These are phyloP conservation scores for Coregonus suidteri DNA, from an alignment of 2,797 vertebrate species.

Conservation along the genomic window DNA sequence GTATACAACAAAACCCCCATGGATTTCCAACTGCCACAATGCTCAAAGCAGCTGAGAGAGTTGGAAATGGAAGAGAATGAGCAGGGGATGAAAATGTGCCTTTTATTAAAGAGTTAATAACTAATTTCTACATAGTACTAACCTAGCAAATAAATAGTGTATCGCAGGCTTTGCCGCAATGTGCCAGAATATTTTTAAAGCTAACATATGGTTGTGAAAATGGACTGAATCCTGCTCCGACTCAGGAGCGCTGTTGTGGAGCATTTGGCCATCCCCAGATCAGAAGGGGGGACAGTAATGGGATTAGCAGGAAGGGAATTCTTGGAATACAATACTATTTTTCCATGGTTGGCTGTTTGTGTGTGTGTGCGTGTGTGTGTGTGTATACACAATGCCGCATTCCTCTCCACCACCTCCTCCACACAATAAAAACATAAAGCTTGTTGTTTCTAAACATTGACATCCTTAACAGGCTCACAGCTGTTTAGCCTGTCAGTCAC, in stretches of 20 bases:
- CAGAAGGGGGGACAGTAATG: conserved; percentile 39
- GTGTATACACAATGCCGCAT: conserved; percentile 51
- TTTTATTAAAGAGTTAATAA: conserved; percentile 70
- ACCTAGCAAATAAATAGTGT: conserved; percentile 64
- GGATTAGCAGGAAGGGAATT: conserved; percentile 35
- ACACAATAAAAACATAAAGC: conserved; percentile 64
- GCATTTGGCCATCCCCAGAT: conserved; percentile 5
- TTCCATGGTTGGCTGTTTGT: conserved; percentile 44
- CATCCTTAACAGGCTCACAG: conserved; percentile 68
- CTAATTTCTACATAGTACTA: conserved; percentile 61
- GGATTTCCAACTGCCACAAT: conserved; percentile 67
- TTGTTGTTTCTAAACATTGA: conserved; percentile 56
- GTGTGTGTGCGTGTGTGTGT: no score
- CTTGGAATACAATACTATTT: conserved; percentile 35
- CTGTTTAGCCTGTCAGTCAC: conserved; percentile 72
- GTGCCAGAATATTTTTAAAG: no score
- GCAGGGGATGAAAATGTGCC: conserved; percentile 49
- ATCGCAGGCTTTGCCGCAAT: no score
- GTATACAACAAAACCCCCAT: conserved; percentile 56
- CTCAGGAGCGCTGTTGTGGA: no score
- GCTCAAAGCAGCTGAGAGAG: conserved; percentile 57
- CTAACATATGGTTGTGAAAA: no score
- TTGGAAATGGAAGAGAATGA: conserved; percentile 56
- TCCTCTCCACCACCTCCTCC: conserved; percentile 48
- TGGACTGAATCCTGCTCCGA: no score